Conservation (phyloP, 2,797 vertebrate species). For the Enteromius argenteus region DNA sequence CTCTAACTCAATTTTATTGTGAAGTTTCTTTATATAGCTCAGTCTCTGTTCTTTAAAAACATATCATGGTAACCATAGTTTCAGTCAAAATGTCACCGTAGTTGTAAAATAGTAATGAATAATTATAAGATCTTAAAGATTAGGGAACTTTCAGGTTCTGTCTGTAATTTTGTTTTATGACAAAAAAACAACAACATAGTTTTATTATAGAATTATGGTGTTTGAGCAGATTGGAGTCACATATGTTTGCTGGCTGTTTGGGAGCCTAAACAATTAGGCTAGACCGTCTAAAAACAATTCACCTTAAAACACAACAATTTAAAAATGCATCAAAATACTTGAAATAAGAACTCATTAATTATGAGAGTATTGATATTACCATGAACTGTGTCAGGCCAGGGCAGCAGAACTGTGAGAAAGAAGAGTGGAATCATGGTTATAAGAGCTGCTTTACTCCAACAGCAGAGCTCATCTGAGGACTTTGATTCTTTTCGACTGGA, state of each 20-base stretch:
- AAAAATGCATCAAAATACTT: background rate
- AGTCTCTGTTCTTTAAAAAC: background rate
- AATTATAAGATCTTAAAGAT: background rate
- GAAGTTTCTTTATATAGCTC: background rate
- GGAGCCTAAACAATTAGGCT: background rate
- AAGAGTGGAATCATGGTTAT: constrained; percentile 46
- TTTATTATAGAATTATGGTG: background rate
- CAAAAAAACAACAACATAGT: background rate
- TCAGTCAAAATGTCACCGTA: background rate
- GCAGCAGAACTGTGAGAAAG: constrained; percentile 29
- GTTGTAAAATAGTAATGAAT: background rate
- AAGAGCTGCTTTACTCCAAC: background rate
- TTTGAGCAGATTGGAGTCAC: background rate
- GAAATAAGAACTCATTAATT: background rate
- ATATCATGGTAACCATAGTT: background rate
- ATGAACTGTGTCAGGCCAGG: constrained; percentile 18
- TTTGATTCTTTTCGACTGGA: constrained; percentile 17
- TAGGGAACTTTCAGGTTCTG: background rate
- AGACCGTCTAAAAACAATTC: background rate
- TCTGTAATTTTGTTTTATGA: background rate
- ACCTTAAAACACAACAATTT: background rate
- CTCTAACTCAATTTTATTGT: background rate
- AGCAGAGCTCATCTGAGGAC: constrained; percentile 34
- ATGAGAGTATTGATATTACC: constrained; percentile 37
- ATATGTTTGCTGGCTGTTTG: background rate